Percentiles rank a stretch among this genome's conserved stretches.
Conservation (phyloP, 2,888 invertebrate species). For the Branchellion lobata region DNA sequence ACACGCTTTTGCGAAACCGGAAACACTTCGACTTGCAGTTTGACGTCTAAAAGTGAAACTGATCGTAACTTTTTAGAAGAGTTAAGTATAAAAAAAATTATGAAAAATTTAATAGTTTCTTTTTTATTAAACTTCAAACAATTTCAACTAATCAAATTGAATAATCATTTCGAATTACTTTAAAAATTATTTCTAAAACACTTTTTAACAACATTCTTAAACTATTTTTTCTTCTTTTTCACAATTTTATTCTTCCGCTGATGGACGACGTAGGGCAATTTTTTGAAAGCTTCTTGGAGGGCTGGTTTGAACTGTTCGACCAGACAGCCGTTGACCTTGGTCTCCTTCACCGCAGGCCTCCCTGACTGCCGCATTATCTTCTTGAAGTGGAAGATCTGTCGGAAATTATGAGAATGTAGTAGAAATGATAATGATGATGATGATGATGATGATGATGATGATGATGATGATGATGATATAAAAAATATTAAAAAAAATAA, state of each 20-base stretch:
- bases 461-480: neutral
- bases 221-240: neutral
- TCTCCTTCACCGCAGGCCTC: slow-evolving; percentile 54
- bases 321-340: slow-evolving; percentile 63
- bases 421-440: neutral
- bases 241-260: neutral
- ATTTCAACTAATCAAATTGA: too few species aligned
- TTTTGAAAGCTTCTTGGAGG: slow-evolving; percentile 4
- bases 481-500: neutral
- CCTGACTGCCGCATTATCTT: slow-evolving; percentile 58
- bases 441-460: neutral
- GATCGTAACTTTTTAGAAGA: too few species aligned
- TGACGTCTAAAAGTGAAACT: too few species aligned
- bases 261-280: neutral
- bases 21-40: too few species aligned
- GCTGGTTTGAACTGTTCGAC: slow-evolving; percentile 65
- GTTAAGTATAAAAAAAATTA: too few species aligned
- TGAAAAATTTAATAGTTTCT: too few species aligned
- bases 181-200: too few species aligned
- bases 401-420: neutral
- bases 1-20: too few species aligned
- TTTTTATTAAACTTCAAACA: too few species aligned
- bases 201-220: too few species aligned
- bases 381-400: slow-evolving; percentile 59
- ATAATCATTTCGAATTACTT: too few species aligned